These are phyloP conservation scores for Platycheirus albimanus DNA, from an alignment of 2,888 invertebrate genomes.

Conservation along the genomic window DNA sequence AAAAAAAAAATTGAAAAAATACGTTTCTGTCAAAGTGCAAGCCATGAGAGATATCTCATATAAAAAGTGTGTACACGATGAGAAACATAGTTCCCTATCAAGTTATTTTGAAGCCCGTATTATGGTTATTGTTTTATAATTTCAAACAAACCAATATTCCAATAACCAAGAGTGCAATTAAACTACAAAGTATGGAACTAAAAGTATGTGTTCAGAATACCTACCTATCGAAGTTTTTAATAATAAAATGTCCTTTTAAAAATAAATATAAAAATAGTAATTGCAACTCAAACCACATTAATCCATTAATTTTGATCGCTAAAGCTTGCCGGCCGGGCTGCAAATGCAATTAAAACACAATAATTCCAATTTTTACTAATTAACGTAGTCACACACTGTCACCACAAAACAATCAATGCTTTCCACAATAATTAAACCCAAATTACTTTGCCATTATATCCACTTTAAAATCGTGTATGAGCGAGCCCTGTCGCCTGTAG, in stretches of 20 bases:
- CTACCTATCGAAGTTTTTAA: neutral
- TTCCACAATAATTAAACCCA: conserved; percentile 59
- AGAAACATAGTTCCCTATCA: too few relatives aligned
- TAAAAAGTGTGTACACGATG: too few relatives aligned
- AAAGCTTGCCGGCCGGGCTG: neutral
- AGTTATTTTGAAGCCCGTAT: too few relatives aligned
- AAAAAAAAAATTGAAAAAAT: too few relatives aligned
- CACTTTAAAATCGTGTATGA: conserved; percentile 39
- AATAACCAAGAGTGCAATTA: too few relatives aligned
- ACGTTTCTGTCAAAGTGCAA: too few relatives aligned
- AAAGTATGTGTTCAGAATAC: too few relatives aligned
- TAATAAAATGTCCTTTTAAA: neutral
- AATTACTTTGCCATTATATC: conserved; percentile 66
- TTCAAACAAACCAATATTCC: too few relatives aligned
- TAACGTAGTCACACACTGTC: conserved; percentile 65
- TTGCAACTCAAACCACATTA: conserved; percentile 18
- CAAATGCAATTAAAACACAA: conserved; percentile 67
- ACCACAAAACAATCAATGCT: conserved; percentile 57
- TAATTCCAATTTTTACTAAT: conserved; percentile 66
- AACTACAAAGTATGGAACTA: neutral
- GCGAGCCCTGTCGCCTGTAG: neutral
- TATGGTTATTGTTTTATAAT: too few relatives aligned
- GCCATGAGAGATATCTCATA: too few relatives aligned
- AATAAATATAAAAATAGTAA: neutral
- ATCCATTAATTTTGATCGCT: conserved; percentile 36